Conservation (phyloP, 2,113 vertebrate genomes). For the Chaetodon trifascialis region DNA sequence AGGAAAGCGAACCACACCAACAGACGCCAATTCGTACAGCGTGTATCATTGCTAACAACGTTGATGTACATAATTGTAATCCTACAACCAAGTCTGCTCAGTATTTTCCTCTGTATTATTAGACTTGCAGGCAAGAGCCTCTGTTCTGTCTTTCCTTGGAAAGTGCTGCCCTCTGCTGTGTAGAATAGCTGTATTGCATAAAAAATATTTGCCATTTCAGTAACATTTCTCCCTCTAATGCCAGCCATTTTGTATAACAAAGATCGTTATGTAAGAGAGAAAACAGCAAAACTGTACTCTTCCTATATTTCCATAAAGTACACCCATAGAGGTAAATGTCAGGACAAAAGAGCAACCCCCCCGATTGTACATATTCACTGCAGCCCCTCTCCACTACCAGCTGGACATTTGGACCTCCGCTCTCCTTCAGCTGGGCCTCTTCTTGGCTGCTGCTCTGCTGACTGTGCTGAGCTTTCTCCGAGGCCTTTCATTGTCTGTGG, state of each 20-base stretch:
- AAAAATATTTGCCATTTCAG: background rate
- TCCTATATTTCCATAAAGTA: background rate
- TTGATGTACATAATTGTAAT: background rate
- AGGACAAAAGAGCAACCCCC: constrained; percentile 2
- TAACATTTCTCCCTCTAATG: background rate
- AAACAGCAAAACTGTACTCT: background rate
- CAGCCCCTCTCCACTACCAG: background rate
- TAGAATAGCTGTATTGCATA: background rate
- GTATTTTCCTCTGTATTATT: background rate
- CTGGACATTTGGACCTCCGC: constrained; percentile 1
- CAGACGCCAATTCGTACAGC: background rate
- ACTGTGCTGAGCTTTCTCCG: constrained; percentile 19
- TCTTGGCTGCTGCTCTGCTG: constrained; percentile 40
- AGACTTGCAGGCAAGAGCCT: background rate
- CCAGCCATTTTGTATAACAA: constrained; percentile 53
- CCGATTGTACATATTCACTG: constrained; percentile 2
- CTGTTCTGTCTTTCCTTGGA: constrained; percentile 24
- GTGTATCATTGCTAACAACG: background rate
- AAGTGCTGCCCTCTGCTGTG: constrained; percentile 73
- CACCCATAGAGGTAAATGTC: background rate
- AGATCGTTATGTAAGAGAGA: constrained; percentile 13
- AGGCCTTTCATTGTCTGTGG: constrained; percentile 66
- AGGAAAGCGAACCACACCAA: background rate
- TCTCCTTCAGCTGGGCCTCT: background rate
- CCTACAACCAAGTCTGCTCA: background rate